Conservation (phyloP, 2,888 invertebrate species). For the Liposcelis brunnea region DNA sequence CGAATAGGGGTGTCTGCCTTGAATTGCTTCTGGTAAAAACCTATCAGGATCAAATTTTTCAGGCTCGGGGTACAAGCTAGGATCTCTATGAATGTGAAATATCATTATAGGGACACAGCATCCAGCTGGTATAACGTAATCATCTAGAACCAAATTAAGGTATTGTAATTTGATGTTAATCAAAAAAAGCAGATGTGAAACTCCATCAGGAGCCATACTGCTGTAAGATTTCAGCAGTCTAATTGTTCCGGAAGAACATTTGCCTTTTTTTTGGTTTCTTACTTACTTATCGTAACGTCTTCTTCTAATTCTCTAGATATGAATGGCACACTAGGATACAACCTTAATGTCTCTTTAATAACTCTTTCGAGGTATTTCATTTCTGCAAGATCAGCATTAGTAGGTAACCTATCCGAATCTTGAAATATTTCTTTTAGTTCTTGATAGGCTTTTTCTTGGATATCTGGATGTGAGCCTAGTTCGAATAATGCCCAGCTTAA, state of each 20-base stretch:
- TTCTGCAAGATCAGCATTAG: constrained; percentile 5
- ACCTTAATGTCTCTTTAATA: constrained; percentile 9
- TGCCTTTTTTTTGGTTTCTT: too few species aligned
- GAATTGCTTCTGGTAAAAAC: neutral
- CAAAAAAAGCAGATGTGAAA: too few species aligned
- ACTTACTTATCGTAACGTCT: neutral
- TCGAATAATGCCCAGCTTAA: constrained; percentile 34
- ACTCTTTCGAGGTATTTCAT: constrained; percentile 7
- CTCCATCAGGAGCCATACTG: too few species aligned
- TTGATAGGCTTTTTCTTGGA: constrained; percentile 22
- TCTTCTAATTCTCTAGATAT: neutral
- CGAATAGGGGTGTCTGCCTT: neutral
- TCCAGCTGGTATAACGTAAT: neutral
- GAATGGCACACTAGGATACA: constrained; percentile 8
- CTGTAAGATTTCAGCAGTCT: too few species aligned
- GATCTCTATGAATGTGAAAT: constrained; percentile 4
- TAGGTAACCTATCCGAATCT: constrained; percentile 3
- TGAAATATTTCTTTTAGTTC: constrained; percentile 5
- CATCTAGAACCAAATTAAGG: neutral
- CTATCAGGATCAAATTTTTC: constrained; percentile 4
- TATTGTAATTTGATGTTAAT: too few species aligned
- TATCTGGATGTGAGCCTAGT: constrained; percentile 31
- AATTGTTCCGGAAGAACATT: too few species aligned
- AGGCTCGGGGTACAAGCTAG: neutral
- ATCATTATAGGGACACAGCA: neutral